A percentile compares a stretch with the other conserved stretches of the same genome.
Evolutionary conservation across 2,113 vertebrate genomes (phyloP).

Genomic region (Forbesichthys papilliferus): DNA sequence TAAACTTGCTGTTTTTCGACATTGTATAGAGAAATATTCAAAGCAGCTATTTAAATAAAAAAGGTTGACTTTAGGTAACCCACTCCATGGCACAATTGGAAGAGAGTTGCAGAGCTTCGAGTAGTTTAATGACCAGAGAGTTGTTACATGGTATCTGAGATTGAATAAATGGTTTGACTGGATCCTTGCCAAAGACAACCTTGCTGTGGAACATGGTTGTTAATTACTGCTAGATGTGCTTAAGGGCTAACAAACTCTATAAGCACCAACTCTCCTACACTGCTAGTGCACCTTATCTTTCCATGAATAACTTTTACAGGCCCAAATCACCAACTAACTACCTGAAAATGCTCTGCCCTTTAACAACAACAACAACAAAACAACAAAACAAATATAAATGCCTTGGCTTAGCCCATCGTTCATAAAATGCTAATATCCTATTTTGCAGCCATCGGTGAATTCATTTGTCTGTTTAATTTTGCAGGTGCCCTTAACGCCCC

Average conservation of each 20-base stretch:
- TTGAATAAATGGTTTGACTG: constrained; percentile 66
- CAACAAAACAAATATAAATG: constrained; percentile 20
- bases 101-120: constrained; percentile 57
- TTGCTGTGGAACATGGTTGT: constrained; percentile 62
- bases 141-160: constrained; percentile 53
- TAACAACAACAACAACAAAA: constrained; percentile 21
- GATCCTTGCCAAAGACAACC: constrained; percentile 67
- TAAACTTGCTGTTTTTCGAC: constrained; percentile 34
- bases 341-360: constrained; percentile 42
- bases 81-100: constrained; percentile 58
- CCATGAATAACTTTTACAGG: constrained; percentile 40
- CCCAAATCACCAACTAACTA: constrained; percentile 27
- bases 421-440: constrained; percentile 55
- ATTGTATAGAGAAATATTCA: constrained; percentile 44
- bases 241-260: constrained; percentile 66
- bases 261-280: constrained; percentile 54
- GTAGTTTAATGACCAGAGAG: constrained; percentile 63
- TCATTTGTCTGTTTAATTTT: constrained; percentile 73
- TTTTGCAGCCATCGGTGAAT: constrained; percentile 59
- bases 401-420: constrained; percentile 44
- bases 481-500: constrained; percentile 69
- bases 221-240: constrained; percentile 72
- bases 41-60: constrained; percentile 47
- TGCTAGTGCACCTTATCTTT: constrained; percentile 31
- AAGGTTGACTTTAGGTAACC: constrained; percentile 57